These are phyloP conservation scores for Catostylus mosaicus DNA, from an alignment of 30 jellyfish, hydroid and myxozoan species.

Conservation along the genomic window DNA sequence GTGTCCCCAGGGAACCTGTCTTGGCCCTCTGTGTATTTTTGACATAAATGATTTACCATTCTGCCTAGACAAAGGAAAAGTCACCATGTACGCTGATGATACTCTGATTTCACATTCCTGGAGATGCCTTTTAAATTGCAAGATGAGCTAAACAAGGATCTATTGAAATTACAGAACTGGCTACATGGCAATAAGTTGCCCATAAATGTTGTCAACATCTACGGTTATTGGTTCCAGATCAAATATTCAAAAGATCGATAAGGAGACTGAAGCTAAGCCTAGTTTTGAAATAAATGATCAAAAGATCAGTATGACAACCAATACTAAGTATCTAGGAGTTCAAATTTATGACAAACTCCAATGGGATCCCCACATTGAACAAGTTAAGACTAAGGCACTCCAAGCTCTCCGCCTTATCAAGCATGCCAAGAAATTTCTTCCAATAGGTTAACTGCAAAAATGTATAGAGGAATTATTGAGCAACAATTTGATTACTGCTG, in stretches of 20 bases:
- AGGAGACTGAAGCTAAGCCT: slow-evolving; percentile 38
- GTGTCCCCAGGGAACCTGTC: slow-evolving; percentile 36
- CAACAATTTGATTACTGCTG: too few species aligned
- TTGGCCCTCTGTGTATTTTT: slow-evolving; percentile 22
- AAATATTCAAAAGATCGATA: slow-evolving; percentile 33
- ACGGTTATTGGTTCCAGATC: slow-evolving; percentile 20
- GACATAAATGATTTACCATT: slow-evolving; percentile 21
- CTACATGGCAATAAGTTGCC: slow-evolving; percentile 8
- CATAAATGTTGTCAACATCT: not conserved
- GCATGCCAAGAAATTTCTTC: slow-evolving; percentile 31
- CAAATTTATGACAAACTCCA: slow-evolving; percentile 16
- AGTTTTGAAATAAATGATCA: slow-evolving; percentile 9
- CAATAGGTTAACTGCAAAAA: slow-evolving; percentile 4
- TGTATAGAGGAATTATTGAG: slow-evolving; percentile 10
- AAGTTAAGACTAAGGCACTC: slow-evolving; percentile 4
- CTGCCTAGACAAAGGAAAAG: slow-evolving; percentile 35
- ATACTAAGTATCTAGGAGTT: slow-evolving; percentile 17
- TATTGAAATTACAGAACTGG: slow-evolving; percentile 3
- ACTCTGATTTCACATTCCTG: slow-evolving; percentile 20
- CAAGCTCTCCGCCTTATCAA: slow-evolving; percentile 6
- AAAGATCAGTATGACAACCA: slow-evolving; percentile 1
- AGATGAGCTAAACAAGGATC: slow-evolving; percentile 21
- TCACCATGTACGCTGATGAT: slow-evolving; percentile 23
- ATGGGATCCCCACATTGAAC: slow-evolving; percentile 19
- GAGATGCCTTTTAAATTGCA: slow-evolving; percentile 20